Percentiles rank a stretch among this genome's conserved stretches.
These are phyloP conservation scores for Subacronicta megacephala DNA, from an alignment of 2,888 invertebrate genomes.

Conservation along the genomic window DNA sequence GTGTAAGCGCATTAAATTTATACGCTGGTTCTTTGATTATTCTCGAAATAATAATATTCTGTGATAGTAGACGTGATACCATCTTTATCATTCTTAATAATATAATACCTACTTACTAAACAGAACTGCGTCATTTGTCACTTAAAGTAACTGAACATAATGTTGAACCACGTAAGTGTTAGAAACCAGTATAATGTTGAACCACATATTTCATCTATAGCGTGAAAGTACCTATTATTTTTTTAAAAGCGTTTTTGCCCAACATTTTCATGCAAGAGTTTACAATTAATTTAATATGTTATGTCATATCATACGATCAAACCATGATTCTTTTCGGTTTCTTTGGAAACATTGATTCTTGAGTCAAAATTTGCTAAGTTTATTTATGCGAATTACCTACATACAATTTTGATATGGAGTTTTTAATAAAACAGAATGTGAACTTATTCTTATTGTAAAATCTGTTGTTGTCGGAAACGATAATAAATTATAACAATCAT, in stretches of 20 bases:
- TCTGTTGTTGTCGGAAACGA: constrained; percentile 34
- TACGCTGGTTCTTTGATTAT: constrained; percentile 72
- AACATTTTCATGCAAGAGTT: constrained; percentile 35
- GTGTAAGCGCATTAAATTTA: constrained; percentile 72
- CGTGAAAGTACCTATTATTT: constrained; percentile 16
- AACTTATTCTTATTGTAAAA: constrained; percentile 34
- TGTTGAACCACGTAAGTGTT: constrained; percentile 28
- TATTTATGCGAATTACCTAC: constrained; percentile 33
- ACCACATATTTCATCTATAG: constrained; percentile 25
- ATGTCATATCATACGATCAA: constrained; percentile 13
- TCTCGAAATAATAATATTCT: constrained; percentile 87
- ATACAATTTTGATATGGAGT: constrained; percentile 45
- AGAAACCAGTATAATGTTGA: constrained; percentile 37
- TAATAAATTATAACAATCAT: constrained; percentile 21
- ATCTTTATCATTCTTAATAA: constrained; percentile 72
- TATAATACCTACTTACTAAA: constrained; percentile 56
- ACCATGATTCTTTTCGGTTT: constrained; percentile 4
- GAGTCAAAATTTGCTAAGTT: constrained; percentile 23
- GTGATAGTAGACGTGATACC: constrained; percentile 89
- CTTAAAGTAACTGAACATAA: constrained; percentile 54
- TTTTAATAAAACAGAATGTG: constrained; percentile 38
- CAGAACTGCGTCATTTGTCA: constrained; percentile 75
- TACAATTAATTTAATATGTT: constrained; percentile 13
- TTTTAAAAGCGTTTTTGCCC: constrained; percentile 36
- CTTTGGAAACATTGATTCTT: constrained; percentile 10